Percentiles rank a stretch among this genome's conserved stretches.
Evolutionary conservation across 2,888 invertebrate genomes (phyloP).

Genomic region (Hololepta plana): DNA sequence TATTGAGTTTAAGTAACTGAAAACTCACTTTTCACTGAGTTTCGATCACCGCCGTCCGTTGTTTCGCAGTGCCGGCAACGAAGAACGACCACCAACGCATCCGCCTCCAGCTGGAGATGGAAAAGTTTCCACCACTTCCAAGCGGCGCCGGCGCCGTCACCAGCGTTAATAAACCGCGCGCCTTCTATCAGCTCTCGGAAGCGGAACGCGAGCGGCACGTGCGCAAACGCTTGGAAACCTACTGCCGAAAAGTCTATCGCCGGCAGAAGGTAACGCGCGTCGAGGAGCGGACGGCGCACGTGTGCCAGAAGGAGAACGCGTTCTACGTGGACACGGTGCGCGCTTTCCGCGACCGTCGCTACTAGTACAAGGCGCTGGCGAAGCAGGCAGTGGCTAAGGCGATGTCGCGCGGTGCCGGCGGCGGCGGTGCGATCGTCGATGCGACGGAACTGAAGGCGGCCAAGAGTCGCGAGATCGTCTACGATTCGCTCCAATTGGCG

Average conservation of each 20-base stretch:
- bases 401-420: conserved; percentile 53
- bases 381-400: conserved; percentile 74
- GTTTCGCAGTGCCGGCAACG: conserved; percentile 70
- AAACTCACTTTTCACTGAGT: no score
- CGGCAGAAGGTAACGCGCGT: conserved; percentile 77
- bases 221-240: conserved; percentile 84
- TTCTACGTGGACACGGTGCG: conserved; percentile 98
- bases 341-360: conserved; percentile 70
- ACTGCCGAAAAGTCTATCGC: conserved; percentile 90
- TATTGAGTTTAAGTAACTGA: no score
- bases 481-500: conserved; percentile 93
- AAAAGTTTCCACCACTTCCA: conserved; percentile 77
- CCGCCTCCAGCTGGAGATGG: conserved; percentile 91
- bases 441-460: conserved; percentile 81
- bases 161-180: no score
- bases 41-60: no score
- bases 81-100: conserved; percentile 87
- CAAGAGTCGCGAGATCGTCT: conserved; percentile 80
- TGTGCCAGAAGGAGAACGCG: conserved; percentile 96
- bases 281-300: conserved; percentile 75
- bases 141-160: no score
- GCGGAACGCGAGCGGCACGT: conserved; percentile 65
- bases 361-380: conserved; percentile 88
- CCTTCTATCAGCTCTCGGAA: conserved; percentile 64
- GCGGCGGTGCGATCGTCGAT: no score